These are phyloP conservation scores for Tetraodon nigroviridis DNA, from an alignment of 2,113 vertebrate species.

Conservation along the genomic window DNA sequence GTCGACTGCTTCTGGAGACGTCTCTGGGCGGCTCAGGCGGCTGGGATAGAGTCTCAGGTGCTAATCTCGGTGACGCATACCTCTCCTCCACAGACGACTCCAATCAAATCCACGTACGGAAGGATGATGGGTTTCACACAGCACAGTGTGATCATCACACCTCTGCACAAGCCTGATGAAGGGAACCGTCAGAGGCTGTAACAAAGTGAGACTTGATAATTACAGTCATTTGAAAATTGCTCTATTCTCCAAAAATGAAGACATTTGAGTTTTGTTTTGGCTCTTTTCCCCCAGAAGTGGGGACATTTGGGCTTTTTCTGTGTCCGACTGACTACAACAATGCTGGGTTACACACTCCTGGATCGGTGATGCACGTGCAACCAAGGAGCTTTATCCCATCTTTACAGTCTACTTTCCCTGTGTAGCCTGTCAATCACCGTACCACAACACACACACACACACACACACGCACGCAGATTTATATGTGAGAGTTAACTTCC, in stretches of 20 bases:
- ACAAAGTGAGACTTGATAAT: not conserved
- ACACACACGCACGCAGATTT: too few species aligned
- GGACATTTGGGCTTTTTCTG: too few species aligned
- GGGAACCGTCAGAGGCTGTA: not conserved
- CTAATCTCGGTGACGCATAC: slow-evolving; percentile 87
- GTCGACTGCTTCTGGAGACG: slow-evolving; percentile 67
- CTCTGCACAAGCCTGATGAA: slow-evolving; percentile 10
- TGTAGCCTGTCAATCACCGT: not conserved
- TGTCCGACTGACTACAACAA: not conserved
- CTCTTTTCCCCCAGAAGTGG: too few species aligned
- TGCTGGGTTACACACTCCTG: slow-evolving; percentile 4
- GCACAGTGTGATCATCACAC: slow-evolving; percentile 44
- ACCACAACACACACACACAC: not conserved
- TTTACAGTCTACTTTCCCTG: slow-evolving; percentile 12
- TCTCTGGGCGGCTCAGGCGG: slow-evolving; percentile 57
- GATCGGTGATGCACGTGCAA: slow-evolving; percentile 11
- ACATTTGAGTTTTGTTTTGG: slow-evolving; percentile 6
- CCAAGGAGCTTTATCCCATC: slow-evolving; percentile 21
- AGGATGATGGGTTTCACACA: slow-evolving; percentile 28
- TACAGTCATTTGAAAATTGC: not conserved
- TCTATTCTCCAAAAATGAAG: not conserved
- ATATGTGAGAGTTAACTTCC: too few species aligned
- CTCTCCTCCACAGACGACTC: slow-evolving; percentile 69
- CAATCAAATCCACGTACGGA: slow-evolving; percentile 30
- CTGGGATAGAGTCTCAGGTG: slow-evolving; percentile 74